These are phyloP conservation scores for Lasius platythorax DNA, from an alignment of 2,888 invertebrate species.

Conservation along the genomic window DNA sequence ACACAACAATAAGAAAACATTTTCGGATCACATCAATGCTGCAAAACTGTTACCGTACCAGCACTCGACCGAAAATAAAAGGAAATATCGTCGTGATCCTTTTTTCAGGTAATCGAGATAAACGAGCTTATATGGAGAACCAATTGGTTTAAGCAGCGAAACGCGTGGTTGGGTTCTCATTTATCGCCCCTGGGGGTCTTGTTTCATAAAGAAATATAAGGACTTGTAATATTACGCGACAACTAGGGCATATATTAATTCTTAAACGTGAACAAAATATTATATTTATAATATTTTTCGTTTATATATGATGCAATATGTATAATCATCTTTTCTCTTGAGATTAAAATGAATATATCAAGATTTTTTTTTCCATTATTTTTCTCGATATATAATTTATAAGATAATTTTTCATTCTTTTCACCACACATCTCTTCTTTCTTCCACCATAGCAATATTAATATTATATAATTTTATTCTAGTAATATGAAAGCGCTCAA, in stretches of 20 bases:
- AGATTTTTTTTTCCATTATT: not conserved
- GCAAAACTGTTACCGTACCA: not conserved
- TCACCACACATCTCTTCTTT: not conserved
- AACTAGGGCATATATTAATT: not conserved
- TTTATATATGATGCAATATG: not conserved
- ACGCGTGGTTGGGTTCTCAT: slow-evolving; percentile 47
- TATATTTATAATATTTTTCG: not conserved
- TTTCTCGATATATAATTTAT: not conserved
- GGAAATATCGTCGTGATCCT: not conserved
- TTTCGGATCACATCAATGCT: slow-evolving; percentile 6
- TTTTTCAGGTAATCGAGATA: slow-evolving; percentile 22
- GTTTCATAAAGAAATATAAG: slow-evolving; percentile 5
- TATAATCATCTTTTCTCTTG: not conserved
- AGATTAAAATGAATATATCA: not conserved
- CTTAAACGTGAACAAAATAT: not conserved
- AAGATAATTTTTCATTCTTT: not conserved
- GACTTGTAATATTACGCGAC: not conserved
- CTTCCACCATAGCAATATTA: not conserved
- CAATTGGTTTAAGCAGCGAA: slow-evolving; percentile 40
- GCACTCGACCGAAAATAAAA: slow-evolving; percentile 9
- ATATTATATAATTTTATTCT: slow-evolving; percentile 20
- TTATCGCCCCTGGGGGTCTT: slow-evolving; percentile 9
- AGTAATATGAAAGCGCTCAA: slow-evolving; percentile 14
- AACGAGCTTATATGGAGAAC: slow-evolving; percentile 24
- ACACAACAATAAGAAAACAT: slow-evolving; percentile 14